Evolutionary conservation across 1,140 invertebrate species (phyloP).

Genomic region (Leptopilina boulardi): DNA sequence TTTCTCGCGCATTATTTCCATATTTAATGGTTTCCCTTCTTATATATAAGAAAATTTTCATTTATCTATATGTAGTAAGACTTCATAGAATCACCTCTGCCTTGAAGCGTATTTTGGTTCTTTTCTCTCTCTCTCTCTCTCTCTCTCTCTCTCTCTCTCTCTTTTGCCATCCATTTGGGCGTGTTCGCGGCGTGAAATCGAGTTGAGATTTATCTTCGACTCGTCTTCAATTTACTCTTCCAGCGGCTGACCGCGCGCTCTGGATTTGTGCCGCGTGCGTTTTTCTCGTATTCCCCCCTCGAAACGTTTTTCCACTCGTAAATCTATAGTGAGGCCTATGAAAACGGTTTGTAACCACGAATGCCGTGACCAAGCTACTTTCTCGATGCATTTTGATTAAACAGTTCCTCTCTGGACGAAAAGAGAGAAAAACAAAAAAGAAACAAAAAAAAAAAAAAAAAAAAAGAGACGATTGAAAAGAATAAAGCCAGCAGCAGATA

Average conservation of each 20-base stretch:
- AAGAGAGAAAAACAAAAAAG: not conserved
- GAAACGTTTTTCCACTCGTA: constrained; percentile 51
- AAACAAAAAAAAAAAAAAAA: too few species aligned
- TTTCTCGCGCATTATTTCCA: too few species aligned
- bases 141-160: not conserved
- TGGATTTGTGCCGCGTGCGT: constrained; percentile 50
- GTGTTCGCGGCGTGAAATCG: constrained; percentile 60
- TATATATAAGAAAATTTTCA: too few species aligned
- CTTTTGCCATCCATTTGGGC: constrained; percentile 42
- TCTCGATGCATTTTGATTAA: constrained; percentile 8
- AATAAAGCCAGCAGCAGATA: too few species aligned
- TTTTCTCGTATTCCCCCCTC: constrained; percentile 52
- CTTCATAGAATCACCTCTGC: too few species aligned
- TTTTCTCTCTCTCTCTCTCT: too few species aligned
- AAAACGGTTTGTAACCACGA: constrained; percentile 45
- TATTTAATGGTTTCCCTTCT: too few species aligned
- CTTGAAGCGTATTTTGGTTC: too few species aligned
- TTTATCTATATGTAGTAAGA: too few species aligned
- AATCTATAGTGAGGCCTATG: constrained; percentile 30
- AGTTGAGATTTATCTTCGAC: constrained; percentile 61
- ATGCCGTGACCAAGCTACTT: constrained; percentile 21
- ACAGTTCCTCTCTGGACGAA: not conserved
- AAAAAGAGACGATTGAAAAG: too few species aligned
- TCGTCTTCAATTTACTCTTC: constrained; percentile 61
- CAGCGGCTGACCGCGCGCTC: constrained; percentile 45